A percentile compares a stretch with the other conserved stretches of the same genome.
Conservation (phyloP, 2,113 vertebrate genomes). For the Notechis scutatus region DNA sequence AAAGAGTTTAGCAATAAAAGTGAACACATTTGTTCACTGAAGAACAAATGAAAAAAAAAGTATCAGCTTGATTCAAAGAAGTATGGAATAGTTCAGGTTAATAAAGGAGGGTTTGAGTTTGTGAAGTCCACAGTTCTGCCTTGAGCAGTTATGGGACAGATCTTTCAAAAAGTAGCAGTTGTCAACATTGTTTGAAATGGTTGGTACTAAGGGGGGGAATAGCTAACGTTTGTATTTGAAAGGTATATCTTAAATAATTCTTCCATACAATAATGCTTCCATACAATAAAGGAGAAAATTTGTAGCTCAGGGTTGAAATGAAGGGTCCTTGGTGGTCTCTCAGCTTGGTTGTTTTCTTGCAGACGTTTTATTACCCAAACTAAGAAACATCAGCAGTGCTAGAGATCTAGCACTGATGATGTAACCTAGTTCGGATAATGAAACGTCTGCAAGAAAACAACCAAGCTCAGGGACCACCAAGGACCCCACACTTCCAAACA, state of each 20-base stretch:
- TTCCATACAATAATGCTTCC: constrained; percentile 45
- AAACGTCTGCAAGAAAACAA: not conserved
- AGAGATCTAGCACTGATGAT: not conserved
- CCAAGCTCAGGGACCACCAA: not conserved
- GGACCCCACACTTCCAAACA: constrained; percentile 59
- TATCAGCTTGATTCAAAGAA: not conserved
- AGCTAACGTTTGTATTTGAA: not conserved
- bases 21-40: not conserved
- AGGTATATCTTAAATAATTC: not conserved
- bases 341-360: too few species aligned
- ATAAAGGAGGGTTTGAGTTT: too few species aligned
- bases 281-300: constrained; percentile 38
- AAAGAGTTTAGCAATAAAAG: not conserved
- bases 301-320: not conserved
- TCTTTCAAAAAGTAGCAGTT: too few species aligned
- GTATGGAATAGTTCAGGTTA: not conserved
- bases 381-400: not conserved
- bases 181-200: not conserved
- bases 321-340: too few species aligned
- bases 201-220: not conserved
- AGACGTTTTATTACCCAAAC: not conserved
- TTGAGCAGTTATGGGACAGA: not conserved
- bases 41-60: not conserved
- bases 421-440: not conserved
- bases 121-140: not conserved